These are phyloP conservation scores for Cantharis lateralis DNA, from an alignment of 2,888 invertebrate species.

Conservation along the genomic window DNA sequence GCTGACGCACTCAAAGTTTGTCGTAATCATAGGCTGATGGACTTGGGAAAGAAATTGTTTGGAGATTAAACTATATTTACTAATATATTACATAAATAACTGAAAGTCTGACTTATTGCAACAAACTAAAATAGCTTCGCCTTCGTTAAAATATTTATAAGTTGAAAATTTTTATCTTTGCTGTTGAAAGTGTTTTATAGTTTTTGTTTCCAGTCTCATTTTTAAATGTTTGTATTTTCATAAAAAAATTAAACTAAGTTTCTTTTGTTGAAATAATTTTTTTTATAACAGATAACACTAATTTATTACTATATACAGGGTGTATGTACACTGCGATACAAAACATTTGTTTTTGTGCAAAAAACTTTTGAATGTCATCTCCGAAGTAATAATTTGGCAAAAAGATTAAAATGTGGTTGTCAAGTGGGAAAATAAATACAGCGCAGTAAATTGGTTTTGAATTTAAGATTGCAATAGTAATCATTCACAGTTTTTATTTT, in stretches of 20 bases:
- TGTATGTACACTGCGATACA: not conserved
- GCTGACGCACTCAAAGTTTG: slow-evolving; percentile 82
- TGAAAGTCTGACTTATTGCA: not conserved
- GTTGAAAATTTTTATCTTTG: not conserved
- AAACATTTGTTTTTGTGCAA: not conserved
- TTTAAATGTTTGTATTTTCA: not conserved
- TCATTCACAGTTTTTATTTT: not conserved
- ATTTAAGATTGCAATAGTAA: not conserved
- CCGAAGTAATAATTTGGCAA: not conserved
- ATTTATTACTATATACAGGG: not conserved
- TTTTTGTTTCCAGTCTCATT: not conserved
- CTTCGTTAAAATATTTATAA: not conserved
- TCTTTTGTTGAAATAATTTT: not conserved
- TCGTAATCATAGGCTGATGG: slow-evolving; percentile 87
- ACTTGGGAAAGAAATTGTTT: slow-evolving; percentile 84
- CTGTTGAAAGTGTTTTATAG: not conserved
- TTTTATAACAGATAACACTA: not conserved
- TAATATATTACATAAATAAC: not conserved
- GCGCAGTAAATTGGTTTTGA: not conserved
- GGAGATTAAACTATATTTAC: slow-evolving; percentile 69
- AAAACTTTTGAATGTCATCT: not conserved
- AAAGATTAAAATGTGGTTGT: not conserved
- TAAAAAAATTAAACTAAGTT: not conserved
- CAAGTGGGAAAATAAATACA: not conserved
- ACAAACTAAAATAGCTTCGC: not conserved